Evolutionary conservation across 1,140 invertebrate species (phyloP), one percentile per base, ranked within the genome.

Genomic region (Neuroterus valhalla): DNA sequence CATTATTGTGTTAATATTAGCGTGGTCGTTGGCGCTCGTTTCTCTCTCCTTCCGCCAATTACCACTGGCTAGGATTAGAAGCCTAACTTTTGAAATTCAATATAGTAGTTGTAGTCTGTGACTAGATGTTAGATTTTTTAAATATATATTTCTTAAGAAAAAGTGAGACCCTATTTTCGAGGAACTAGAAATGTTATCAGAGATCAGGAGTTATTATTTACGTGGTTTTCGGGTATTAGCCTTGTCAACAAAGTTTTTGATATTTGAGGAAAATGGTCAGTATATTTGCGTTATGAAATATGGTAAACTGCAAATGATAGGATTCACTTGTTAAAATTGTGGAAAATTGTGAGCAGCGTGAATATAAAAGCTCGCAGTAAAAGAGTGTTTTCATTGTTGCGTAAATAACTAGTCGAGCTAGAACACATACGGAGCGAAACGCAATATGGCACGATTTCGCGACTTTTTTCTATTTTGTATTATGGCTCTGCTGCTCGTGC

Each of bases 321-420:
- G 21, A 50, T 50, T 21, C 5, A 11, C 6, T n/a, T 17, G 8
- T 2, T 19, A 38, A 38, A 38, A 38, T 38, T 38, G 31, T 38
- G 31, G 31, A 5, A 38, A 38, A 38, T 5, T 38, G 31, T 38
- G 31, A 38, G 4, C 5, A 10, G 31, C 31, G 31, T 8, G 5
- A 17, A 21, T 50, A 50, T 50, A 50, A 50, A 50, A 8, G 31
- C 31, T 8, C 10, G 10, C 31, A 38, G 31, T 8, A 38, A 38
- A 8, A 38, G 1, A 38, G 31, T 38, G 31, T 38, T 38, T 38
- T 38, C 15, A 45, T n/a, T 74, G 69, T 66, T 74, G 72, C 6
- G 42, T 45, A 38, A 38, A 46, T 68, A 66, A 14, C 48, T 8
- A 66, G n/a, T 69, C 72, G 70, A 5, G 11, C 71, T 11, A 50